phyloP scores from a whole-genome alignment of 2,113 vertebrate genomes.

The Physeter macrocephalus region DNA sequence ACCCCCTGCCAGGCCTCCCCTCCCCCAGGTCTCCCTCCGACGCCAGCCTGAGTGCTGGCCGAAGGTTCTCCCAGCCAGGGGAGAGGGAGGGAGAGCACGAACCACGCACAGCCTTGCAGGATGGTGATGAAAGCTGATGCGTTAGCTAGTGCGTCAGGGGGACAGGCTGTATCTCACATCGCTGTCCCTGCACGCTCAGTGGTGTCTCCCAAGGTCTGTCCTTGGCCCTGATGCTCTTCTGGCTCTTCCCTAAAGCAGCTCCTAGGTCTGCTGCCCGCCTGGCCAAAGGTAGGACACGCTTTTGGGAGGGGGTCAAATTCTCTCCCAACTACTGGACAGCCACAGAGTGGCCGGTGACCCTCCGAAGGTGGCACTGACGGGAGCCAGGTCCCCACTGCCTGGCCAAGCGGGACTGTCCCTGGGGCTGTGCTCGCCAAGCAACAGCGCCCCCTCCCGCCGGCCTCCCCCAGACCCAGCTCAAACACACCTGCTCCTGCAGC shows the following conservation, averaged over 20 bases:
- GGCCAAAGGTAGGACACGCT: background rate
- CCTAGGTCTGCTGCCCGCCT: no score
- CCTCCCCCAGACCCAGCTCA: background rate
- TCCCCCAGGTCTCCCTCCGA: no score
- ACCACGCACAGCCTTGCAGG: slow-evolving; percentile 9
- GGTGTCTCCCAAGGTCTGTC: slow-evolving; percentile 53
- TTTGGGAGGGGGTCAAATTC: background rate
- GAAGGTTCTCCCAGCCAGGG: slow-evolving; percentile 38
- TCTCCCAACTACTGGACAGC: background rate
- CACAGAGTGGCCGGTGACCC: no score
- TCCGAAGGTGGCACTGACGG: background rate
- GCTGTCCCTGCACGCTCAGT: slow-evolving; percentile 52
- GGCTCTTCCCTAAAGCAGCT: background rate
- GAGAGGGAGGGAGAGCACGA: slow-evolving; percentile 4
- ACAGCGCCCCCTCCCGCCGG: background rate
- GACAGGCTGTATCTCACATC: slow-evolving; percentile 58
- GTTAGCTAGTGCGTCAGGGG: slow-evolving; percentile 58
- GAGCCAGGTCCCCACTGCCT: no score
- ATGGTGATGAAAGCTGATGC: slow-evolving; percentile 48
- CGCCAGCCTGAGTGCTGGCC: background rate
- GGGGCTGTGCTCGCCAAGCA: background rate
- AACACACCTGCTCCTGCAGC: accelerated
- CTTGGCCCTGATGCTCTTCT: slow-evolving; percentile 30
- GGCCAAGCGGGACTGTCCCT: background rate
- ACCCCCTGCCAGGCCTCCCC: background rate